phyloP scores from a whole-genome alignment of 1,140 invertebrate species.

The Drosophila serrata region DNA sequence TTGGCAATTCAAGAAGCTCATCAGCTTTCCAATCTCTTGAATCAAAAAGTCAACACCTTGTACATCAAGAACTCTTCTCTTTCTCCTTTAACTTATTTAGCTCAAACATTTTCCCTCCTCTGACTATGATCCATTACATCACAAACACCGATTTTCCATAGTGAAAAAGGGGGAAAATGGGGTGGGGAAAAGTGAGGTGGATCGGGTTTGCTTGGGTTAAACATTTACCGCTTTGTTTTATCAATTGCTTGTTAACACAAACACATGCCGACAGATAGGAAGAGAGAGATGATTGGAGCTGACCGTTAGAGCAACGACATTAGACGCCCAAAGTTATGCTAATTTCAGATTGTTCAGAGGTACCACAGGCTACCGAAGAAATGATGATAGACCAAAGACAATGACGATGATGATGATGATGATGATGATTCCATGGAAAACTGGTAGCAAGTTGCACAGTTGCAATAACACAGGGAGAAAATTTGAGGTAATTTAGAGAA shows the following conservation, averaged over 20 bases:
- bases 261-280: conserved; percentile 23
- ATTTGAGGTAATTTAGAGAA: not conserved
- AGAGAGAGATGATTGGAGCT: conserved; percentile 41
- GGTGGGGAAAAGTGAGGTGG: not conserved
- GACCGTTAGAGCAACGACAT: conserved; percentile 55
- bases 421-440: conserved; percentile 50
- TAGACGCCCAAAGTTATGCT: conserved; percentile 64
- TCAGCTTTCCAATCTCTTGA: conserved; percentile 10
- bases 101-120: conserved; percentile 29
- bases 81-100: not conserved
- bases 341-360: conserved; percentile 42
- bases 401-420: conserved; percentile 25
- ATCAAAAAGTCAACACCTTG: conserved; percentile 34
- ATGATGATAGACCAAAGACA: conserved; percentile 38
- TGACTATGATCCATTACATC: conserved; percentile 42
- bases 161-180: not conserved
- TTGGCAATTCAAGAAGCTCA: conserved; percentile 15
- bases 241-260: conserved; percentile 63
- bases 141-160: conserved; percentile 28
- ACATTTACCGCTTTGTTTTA: conserved; percentile 63
- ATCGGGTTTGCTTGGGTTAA: conserved; percentile 14
- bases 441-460: conserved; percentile 47
- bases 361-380: conserved; percentile 24
- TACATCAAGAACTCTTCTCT: conserved; percentile 30
- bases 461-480: conserved; percentile 11